phyloP scores from a whole-genome alignment of 2,113 vertebrate species.

The Trogon melanurus region DNA sequence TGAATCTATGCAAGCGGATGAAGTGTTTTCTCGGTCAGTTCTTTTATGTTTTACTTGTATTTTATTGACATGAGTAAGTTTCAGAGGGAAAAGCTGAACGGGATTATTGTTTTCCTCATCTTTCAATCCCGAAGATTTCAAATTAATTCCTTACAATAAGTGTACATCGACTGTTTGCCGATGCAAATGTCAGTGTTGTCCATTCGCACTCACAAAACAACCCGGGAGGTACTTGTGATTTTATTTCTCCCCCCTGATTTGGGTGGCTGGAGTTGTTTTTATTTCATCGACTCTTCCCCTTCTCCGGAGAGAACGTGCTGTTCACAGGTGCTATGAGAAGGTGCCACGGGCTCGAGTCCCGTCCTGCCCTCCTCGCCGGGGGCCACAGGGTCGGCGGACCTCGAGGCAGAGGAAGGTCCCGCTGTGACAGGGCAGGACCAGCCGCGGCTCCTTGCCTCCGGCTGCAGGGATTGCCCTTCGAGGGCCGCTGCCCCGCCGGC shows the following conservation, averaged over 20 bases:
- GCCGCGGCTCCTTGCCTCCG: background rate
- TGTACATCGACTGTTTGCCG: background rate
- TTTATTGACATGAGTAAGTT: background rate
- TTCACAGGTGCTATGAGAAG: background rate
- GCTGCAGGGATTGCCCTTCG: too few species aligned
- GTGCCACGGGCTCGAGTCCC: background rate
- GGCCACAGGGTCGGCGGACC: background rate
- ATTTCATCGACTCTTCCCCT: background rate
- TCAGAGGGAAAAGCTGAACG: background rate
- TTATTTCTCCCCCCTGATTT: background rate
- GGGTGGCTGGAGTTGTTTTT: background rate
- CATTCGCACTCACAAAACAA: background rate
- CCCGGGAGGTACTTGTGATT: background rate
- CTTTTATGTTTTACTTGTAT: background rate
- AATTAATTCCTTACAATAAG: background rate
- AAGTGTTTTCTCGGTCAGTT: background rate
- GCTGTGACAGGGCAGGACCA: background rate
- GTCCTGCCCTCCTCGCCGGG: background rate
- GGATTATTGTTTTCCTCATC: background rate
- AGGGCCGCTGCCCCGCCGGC: too few species aligned
- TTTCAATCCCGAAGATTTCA: background rate
- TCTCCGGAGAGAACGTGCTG: background rate
- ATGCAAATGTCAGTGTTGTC: background rate
- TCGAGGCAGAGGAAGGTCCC: background rate
- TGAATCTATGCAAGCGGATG: background rate